phyloP scores from a whole-genome alignment of 2,113 vertebrate species.

The Solea senegalensis region DNA sequence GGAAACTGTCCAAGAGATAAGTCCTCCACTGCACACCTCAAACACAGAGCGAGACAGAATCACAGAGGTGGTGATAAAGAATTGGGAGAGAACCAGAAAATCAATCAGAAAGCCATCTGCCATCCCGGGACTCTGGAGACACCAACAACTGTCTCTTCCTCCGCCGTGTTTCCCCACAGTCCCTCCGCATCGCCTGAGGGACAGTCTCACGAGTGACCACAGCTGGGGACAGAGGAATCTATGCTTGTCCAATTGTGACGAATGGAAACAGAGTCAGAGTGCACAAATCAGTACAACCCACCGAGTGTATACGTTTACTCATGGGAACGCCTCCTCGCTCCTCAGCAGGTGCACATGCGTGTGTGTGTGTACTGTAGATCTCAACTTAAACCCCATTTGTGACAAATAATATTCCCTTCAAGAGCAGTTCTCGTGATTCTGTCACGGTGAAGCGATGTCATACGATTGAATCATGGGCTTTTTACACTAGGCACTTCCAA shows the following conservation, averaged over 20 bases:
- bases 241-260: slow-evolving; percentile 27
- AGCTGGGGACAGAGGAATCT: slow-evolving; percentile 17
- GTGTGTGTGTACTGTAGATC: not conserved
- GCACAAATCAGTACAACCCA: slow-evolving; percentile 20
- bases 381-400: not conserved
- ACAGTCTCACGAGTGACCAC: slow-evolving; percentile 36
- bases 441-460: not conserved
- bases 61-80: slow-evolving; percentile 31
- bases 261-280: slow-evolving; percentile 16
- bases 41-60: slow-evolving; percentile 14
- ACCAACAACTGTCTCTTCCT: slow-evolving; percentile 46
- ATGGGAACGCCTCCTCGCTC: not conserved
- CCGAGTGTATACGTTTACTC: not conserved
- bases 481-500: slow-evolving; percentile 10
- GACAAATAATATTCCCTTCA: not conserved
- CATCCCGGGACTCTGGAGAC: slow-evolving; percentile 51
- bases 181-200: slow-evolving; percentile 49
- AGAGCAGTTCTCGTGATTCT: not conserved
- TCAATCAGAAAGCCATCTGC: slow-evolving; percentile 67
- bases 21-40: slow-evolving; percentile 25
- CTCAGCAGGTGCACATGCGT: not conserved
- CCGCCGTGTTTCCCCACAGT: slow-evolving; percentile 13
- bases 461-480: not conserved
- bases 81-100: slow-evolving; percentile 57
- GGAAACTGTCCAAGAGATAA: slow-evolving; percentile 22